A percentile compares a stretch with the other conserved stretches of the same genome.
Conservation (phyloP, 2,888 invertebrate genomes). For the Notodonta dromedarius region DNA sequence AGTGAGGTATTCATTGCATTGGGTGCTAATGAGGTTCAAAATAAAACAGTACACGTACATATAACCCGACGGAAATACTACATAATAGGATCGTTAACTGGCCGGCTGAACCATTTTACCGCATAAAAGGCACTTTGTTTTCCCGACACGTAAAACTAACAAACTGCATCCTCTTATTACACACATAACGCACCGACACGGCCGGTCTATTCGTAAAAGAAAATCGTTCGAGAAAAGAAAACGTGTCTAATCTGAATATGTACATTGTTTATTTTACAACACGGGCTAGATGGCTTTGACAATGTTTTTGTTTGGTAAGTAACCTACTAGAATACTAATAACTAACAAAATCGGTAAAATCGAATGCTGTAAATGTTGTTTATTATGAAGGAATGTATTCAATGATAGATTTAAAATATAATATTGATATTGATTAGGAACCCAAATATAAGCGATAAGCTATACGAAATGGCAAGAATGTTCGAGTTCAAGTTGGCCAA, state of each 20-base stretch:
- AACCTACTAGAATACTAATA: neutral
- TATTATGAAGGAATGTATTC: neutral
- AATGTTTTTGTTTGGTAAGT: neutral
- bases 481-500: no score
- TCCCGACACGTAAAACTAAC: slow-evolving; percentile 1
- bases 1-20: neutral
- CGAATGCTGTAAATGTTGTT: neutral
- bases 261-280: slow-evolving; percentile 6
- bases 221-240: slow-evolving; percentile 13
- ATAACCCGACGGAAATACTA: neutral
- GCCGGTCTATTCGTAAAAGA: slow-evolving; percentile 2
- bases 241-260: slow-evolving; percentile 25
- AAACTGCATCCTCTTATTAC: slow-evolving; percentile 4
- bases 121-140: slow-evolving; percentile 5
- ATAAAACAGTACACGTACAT: neutral
- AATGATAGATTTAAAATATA: no score
- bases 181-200: neutral
- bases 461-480: no score
- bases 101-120: slow-evolving; percentile 2
- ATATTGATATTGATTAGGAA: no score
- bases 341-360: neutral
- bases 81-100: slow-evolving; percentile 1
- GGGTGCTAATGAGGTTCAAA: neutral
- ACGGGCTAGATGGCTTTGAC: neutral
- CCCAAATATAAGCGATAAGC: no score